Conservation (phyloP, 1,140 invertebrate species). For the Zaprionus taronus region DNA sequence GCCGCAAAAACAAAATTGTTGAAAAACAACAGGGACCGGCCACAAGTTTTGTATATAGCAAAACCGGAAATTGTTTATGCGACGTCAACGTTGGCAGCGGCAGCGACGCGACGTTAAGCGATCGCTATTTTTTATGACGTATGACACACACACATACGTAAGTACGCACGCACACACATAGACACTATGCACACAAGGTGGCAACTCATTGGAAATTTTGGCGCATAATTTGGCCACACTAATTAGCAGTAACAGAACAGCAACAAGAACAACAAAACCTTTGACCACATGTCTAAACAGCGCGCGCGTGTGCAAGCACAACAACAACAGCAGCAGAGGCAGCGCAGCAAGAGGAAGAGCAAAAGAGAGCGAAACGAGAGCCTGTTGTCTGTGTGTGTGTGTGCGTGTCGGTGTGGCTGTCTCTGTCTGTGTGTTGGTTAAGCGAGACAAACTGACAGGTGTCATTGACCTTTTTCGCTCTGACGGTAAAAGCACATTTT, state of each 20-base stretch:
- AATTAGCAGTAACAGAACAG: conserved; percentile 65
- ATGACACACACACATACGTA: conserved; percentile 27
- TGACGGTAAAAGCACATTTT: conserved; percentile 66
- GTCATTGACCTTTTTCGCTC: conserved; percentile 78
- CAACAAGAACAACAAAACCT: conserved; percentile 32
- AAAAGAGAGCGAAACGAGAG: conserved; percentile 67
- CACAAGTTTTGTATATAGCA: conserved; percentile 46
- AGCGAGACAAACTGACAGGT: conserved; percentile 77
- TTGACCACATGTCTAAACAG: conserved; percentile 68
- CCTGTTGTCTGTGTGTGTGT: conserved; percentile 42
- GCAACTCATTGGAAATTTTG: conserved; percentile 60
- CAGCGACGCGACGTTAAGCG: conserved; percentile 27
- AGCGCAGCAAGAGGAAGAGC: conserved; percentile 19
- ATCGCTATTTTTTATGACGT: conserved; percentile 77
- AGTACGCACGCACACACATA: not conserved
- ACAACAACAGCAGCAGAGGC: conserved; percentile 22
- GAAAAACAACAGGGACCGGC: conserved; percentile 62
- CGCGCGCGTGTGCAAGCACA: conserved; percentile 55
- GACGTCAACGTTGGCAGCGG: conserved; percentile 38
- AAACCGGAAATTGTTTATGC: conserved; percentile 81
- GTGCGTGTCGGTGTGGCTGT: conserved; percentile 10
- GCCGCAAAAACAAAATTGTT: conserved; percentile 70
- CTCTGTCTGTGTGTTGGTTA: conserved; percentile 39
- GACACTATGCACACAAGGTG: conserved; percentile 21
- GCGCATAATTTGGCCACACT: conserved; percentile 78